Percentiles rank a stretch among this genome's conserved stretches.
phyloP scores from a whole-genome alignment of 2,113 vertebrate species.

The Stigmatopora nigra region DNA sequence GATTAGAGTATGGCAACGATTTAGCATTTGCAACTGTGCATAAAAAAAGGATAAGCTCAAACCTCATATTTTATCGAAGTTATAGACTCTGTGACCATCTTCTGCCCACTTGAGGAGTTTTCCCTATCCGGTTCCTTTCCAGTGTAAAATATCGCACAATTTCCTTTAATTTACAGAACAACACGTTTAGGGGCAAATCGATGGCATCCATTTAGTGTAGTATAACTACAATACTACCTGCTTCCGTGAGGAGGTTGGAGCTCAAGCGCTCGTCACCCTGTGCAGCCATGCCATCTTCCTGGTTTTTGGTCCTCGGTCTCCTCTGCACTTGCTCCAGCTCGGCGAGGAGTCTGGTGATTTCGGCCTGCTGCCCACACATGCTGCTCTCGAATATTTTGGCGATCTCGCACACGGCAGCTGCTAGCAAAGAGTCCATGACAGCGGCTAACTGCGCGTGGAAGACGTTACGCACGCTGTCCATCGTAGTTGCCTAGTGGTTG shows the following conservation, averaged over 20 bases:
- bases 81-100: slow-evolving; percentile 44
- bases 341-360: slow-evolving; percentile 51
- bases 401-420: slow-evolving; percentile 64
- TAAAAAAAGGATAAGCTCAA: slow-evolving; percentile 2
- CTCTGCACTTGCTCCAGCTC: slow-evolving; percentile 55
- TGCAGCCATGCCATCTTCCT: slow-evolving; percentile 19
- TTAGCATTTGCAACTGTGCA: too few species aligned
- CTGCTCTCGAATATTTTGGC: slow-evolving; percentile 65
- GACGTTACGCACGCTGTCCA: slow-evolving; percentile 42
- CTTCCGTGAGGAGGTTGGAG: slow-evolving; percentile 21
- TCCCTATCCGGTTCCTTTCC: slow-evolving; percentile 30
- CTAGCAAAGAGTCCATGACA: slow-evolving; percentile 65
- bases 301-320: slow-evolving; percentile 40
- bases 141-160: slow-evolving; percentile 7
- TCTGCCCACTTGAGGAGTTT: slow-evolving; percentile 33
- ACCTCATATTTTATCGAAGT: slow-evolving; percentile 55
- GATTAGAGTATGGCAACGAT: too few species aligned
- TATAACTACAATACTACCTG: slow-evolving; percentile 46
- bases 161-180: background rate
- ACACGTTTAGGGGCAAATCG: background rate
- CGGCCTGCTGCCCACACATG: slow-evolving; percentile 61
- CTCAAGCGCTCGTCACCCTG: slow-evolving; percentile 27
- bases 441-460: slow-evolving; percentile 63
- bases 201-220: background rate
- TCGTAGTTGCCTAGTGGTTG: background rate